Base-by-base conservation (phyloP, 2,797 vertebrate genomes). In the Rhinophrynus dorsalis region DNA sequence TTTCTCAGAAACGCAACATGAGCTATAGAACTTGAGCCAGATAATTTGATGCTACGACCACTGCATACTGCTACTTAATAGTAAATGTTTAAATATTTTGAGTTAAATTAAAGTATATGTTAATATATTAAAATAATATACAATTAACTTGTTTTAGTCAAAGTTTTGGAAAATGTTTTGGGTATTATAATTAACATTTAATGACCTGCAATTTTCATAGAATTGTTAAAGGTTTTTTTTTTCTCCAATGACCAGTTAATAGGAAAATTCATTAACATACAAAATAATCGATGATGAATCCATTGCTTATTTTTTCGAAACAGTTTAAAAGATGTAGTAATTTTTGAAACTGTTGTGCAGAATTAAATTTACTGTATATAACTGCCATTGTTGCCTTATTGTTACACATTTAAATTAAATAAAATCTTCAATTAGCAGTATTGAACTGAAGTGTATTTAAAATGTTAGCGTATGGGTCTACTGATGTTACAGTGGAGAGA, bases 51-150 rank as follows among this genome's bases (percentile, higher is more conserved):
- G 38, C 65, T 68, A 65, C 32, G 11, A 68, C 48, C 2, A 3
- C 76, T 78, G 77, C 63, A 15, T 68, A 71, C 67, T 74, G 76
- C 73, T 75, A 55, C 40, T 70, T 57, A 74, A 57, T 59, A 60
- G 75, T 80, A 17, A 77, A 55, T 76, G 64, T 69, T 33, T 42
- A 69, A 75, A 48, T 78, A 74, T 77, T 79, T 51, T 56, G 81
- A 81, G 59, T 83, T 86, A 84, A 85, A 85, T 85, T 82, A 81
- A 85, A 81, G 70, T 85, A 75, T 78, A 80, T 77, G 66, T 82
- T 88, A 88, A 86, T 89, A 88, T 86, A 83, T 89, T 70, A 55
- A 54, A 61, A 60, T 51, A 42, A 58, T 56, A 65, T 50, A 51
- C 26, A 73, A 60, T 50, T 55, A 21, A 40, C 33, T 32, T 51